Evolutionary conservation across 1,140 invertebrate genomes (phyloP), one percentile per base, ranked within the genome.

Genomic region (Teleogryllus occipitalis): DNA sequence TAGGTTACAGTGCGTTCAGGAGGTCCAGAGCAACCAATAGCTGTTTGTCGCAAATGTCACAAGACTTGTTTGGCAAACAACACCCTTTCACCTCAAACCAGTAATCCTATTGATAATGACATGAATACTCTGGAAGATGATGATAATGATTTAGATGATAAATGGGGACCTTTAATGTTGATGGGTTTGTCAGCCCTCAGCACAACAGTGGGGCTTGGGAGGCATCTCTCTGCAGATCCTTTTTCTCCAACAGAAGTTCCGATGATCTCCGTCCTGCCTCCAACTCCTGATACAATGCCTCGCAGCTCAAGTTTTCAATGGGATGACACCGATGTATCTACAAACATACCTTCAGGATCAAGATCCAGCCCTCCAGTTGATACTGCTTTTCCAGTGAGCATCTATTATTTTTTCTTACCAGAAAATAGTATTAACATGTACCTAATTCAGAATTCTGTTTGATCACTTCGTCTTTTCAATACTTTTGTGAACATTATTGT

Each of bases 211-310:
- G 90, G 79, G 22, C 75, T 80, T 14, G 87, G 86, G 48, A 85
- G 86, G 15, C 54, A 65, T 14, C 86, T 85, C 27, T 80, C 83
- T 6, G 84, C 86, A 14, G 88, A 88, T 80, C 88, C 88, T 10
- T 89, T 89, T 81, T 86, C 87, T 7, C 88, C 88, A 27, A 78
- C 77, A 14, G 80, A 80, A 49, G 82, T 88, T 39, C 88, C 87
- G 75, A 92, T 91, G 84, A 94, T 94, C 83, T 89, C 93, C 18
- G 91, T 94, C 47, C 88, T 93, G 27, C 93, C 93, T 76, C 92
- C 93, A 15, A 94, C 93, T 7, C 93, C 93, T 2, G 92, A 94
- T 80, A 82, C 80, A 27, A 79, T 82, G 72, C 81, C 79, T 6
- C 82, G 78, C 21, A 83, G 82, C 54, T 82, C 81, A 65, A 82